Evolutionary conservation across 1,140 invertebrate species (phyloP).

Genomic region (Apocrypta bakeri): DNA sequence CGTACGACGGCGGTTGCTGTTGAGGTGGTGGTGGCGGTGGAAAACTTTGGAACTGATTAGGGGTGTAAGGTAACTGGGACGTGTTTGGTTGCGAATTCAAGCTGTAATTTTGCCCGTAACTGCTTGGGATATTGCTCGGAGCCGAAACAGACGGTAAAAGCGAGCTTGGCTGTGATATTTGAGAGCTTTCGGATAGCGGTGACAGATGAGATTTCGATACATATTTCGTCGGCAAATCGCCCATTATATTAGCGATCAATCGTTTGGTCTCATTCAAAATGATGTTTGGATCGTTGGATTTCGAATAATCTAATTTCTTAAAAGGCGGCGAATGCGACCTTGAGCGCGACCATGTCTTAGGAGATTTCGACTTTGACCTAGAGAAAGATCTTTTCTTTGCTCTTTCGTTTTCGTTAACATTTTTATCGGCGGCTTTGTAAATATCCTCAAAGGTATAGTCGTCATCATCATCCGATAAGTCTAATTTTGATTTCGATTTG

Average conservation of each 20-base stretch:
- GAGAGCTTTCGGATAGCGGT: slow-evolving; percentile 32
- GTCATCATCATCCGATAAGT: slow-evolving; percentile 78
- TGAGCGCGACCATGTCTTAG: slow-evolving; percentile 68
- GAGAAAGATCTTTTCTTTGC: slow-evolving; percentile 63
- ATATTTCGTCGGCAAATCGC: slow-evolving; percentile 74
- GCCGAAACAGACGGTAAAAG: neutral
- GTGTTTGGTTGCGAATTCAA: slow-evolving; percentile 41
- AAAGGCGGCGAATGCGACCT: slow-evolving; percentile 62
- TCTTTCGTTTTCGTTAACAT: slow-evolving; percentile 75
- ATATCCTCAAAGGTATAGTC: slow-evolving; percentile 83
- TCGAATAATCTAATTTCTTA: slow-evolving; percentile 61
- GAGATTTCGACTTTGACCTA: slow-evolving; percentile 58
- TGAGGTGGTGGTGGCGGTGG: slow-evolving; percentile 51
- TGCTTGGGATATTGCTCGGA: slow-evolving; percentile 12
- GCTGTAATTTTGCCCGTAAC: slow-evolving; percentile 34
- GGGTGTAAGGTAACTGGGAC: slow-evolving; percentile 58
- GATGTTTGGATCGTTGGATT: slow-evolving; percentile 70
- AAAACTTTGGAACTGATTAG: slow-evolving; percentile 59
- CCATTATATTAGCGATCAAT: slow-evolving; percentile 80
- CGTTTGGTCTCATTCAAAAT: slow-evolving; percentile 77
- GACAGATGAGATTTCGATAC: slow-evolving; percentile 61
- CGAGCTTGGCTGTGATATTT: slow-evolving; percentile 26
- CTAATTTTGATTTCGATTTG: slow-evolving; percentile 63
- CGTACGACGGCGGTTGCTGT: slow-evolving; percentile 57
- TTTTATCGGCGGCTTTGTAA: slow-evolving; percentile 79